Percentiles rank a stretch among this genome's conserved stretches.
phyloP scores from a whole-genome alignment of 2,888 invertebrate species.

The Bhutanitis thaidina region DNA sequence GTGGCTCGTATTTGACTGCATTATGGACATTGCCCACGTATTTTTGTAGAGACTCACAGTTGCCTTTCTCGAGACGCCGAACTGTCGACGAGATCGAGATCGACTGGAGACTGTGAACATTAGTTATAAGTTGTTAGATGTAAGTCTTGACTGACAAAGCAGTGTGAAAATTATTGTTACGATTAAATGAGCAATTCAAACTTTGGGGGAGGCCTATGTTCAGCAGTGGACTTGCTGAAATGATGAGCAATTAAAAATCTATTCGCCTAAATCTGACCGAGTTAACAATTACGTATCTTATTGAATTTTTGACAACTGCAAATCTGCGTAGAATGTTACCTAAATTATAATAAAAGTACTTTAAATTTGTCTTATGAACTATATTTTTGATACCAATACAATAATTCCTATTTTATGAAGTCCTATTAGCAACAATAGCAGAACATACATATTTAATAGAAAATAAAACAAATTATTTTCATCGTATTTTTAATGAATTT shows the following conservation, averaged over 20 bases:
- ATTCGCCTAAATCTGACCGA: conserved; percentile 8
- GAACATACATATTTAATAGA: background rate
- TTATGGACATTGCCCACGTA: conserved; percentile 78
- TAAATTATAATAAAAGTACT: background rate
- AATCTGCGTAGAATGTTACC: background rate
- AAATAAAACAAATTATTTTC: too few species aligned
- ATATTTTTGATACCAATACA: conserved; percentile 16
- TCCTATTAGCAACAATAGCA: conserved; percentile 5
- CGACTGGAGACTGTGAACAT: conserved; percentile 71
- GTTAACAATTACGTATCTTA: background rate
- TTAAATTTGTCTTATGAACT: background rate
- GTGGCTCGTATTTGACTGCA: conserved; percentile 71
- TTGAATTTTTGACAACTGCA: background rate
- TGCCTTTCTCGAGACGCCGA: conserved; percentile 62
- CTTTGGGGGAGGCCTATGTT: too few species aligned
- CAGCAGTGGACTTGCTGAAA: too few species aligned
- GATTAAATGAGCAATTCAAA: conserved; percentile 14
- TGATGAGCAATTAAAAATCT: background rate
- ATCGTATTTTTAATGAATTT: too few species aligned
- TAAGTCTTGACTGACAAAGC: conserved; percentile 68
- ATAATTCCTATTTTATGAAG: conserved; percentile 9
- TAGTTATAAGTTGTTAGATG: conserved; percentile 47
- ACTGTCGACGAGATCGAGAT: conserved; percentile 56
- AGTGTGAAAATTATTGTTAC: conserved; percentile 58
- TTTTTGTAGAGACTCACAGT: conserved; percentile 71